Percentiles rank a stretch among this genome's conserved stretches.
Conservation (phyloP, 2,888 invertebrate species). For the Idaea biselata region DNA sequence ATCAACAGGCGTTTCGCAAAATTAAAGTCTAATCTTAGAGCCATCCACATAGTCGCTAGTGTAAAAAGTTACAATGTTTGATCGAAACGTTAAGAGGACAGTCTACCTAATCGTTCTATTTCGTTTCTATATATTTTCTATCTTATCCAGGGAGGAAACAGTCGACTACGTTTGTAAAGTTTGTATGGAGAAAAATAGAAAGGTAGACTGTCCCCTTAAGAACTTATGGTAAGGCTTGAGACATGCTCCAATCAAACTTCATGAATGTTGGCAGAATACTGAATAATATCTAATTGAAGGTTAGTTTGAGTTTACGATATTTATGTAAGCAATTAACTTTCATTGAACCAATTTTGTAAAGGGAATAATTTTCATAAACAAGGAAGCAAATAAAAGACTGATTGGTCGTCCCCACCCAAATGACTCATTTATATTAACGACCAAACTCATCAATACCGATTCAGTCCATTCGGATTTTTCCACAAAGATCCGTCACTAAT, state of each 20-base stretch:
- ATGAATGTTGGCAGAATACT: not conserved
- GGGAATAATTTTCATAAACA: conserved; percentile 1
- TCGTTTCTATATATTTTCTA: too few relatives aligned
- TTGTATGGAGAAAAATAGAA: too few relatives aligned
- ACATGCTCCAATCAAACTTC: not conserved
- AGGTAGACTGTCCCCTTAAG: too few relatives aligned
- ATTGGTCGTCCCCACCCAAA: conserved; percentile 55
- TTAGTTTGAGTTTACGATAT: not conserved
- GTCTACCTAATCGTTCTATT: too few relatives aligned
- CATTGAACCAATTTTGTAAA: not conserved
- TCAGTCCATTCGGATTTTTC: conserved; percentile 66
- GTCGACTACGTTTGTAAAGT: too few relatives aligned
- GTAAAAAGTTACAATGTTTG: too few relatives aligned
- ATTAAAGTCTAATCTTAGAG: too few relatives aligned
- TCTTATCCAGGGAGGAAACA: too few relatives aligned
- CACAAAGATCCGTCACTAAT: conserved; percentile 74
- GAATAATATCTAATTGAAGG: not conserved
- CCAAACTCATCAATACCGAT: conserved; percentile 76
- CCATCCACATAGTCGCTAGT: too few relatives aligned
- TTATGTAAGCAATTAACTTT: not conserved
- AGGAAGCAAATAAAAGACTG: conserved; percentile 45
- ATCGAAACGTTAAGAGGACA: too few relatives aligned
- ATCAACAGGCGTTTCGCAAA: too few relatives aligned
- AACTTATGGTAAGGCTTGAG: not conserved
- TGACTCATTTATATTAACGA: conserved; percentile 74